Conservation (phyloP, 1,140 invertebrate genomes). For the Aporrectodea caliginosa region DNA sequence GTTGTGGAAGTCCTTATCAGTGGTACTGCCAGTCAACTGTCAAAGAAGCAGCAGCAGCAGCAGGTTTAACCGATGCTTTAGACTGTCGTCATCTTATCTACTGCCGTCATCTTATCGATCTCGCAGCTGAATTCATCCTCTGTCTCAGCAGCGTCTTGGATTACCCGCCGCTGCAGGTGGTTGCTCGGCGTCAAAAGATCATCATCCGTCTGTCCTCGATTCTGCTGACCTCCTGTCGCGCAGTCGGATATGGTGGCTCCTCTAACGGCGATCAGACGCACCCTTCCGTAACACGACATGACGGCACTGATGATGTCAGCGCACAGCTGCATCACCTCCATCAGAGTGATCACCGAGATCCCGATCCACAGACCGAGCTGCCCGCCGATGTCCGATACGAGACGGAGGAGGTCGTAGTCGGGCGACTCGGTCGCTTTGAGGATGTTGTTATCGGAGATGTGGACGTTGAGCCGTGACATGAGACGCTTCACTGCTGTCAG, state of each 20-base stretch:
- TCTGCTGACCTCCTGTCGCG: background rate
- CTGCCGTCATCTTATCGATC: background rate
- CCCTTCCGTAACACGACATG: background rate
- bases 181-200: background rate
- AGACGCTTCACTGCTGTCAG: conserved; percentile 1
- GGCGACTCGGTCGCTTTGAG: conserved; percentile 30
- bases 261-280: background rate
- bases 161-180: background rate
- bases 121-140: background rate
- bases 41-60: too few relatives aligned
- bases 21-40: too few relatives aligned
- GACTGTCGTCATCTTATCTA: too few relatives aligned
- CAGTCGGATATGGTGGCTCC: background rate
- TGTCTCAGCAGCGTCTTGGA: background rate
- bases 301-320: background rate
- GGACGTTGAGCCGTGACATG: conserved; percentile 20
- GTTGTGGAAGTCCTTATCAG: too few relatives aligned
- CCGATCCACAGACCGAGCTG: conserved; percentile 30
- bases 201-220: background rate
- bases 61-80: too few relatives aligned
- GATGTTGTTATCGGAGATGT: conserved; percentile 31
- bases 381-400: conserved; percentile 30
- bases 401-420: conserved; percentile 22
- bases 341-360: conserved; percentile 29
- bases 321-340: conserved; percentile 26